Conservation (phyloP, 2,113 vertebrate genomes). For the Pseudopipra pipra region DNA sequence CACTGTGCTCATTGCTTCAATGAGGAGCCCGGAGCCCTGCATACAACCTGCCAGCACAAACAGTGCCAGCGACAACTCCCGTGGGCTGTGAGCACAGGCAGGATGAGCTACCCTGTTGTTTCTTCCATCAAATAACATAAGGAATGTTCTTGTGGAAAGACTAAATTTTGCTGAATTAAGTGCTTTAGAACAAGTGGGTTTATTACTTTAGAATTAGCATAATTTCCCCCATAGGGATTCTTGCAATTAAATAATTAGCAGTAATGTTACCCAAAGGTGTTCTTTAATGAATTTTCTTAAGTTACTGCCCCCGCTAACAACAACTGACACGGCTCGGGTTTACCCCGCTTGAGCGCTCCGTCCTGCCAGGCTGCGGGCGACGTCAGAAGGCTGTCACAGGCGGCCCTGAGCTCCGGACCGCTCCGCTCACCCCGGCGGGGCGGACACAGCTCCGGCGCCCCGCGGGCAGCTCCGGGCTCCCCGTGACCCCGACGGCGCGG, state of each 20-base stretch:
- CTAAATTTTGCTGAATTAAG: slow-evolving; percentile 71
- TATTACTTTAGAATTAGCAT: slow-evolving; percentile 78
- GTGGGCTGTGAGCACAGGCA: background rate
- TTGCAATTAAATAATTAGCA: slow-evolving; percentile 81
- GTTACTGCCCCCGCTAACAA: slow-evolving; percentile 15
- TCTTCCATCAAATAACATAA: background rate
- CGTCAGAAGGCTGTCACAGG: accelerated
- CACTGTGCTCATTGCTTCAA: background rate
- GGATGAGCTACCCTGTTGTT: background rate
- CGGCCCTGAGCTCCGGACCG: background rate
- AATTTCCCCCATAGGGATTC: slow-evolving; percentile 70
- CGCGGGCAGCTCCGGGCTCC: background rate
- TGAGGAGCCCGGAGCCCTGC: background rate
- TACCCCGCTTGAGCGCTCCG: background rate
- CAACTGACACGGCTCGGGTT: background rate
- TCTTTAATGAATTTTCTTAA: slow-evolving; percentile 64
- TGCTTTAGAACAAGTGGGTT: slow-evolving; percentile 69
- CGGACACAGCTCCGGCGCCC: background rate
- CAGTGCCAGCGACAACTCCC: background rate
- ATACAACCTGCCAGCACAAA: background rate
- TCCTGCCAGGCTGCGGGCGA: background rate
- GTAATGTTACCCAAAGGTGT: slow-evolving; percentile 70
- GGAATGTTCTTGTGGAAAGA: background rate
- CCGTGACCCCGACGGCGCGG: background rate
- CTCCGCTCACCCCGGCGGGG: background rate